phyloP scores from a whole-genome alignment of 2,888 invertebrate genomes.

The Drosophila bunnanda region DNA sequence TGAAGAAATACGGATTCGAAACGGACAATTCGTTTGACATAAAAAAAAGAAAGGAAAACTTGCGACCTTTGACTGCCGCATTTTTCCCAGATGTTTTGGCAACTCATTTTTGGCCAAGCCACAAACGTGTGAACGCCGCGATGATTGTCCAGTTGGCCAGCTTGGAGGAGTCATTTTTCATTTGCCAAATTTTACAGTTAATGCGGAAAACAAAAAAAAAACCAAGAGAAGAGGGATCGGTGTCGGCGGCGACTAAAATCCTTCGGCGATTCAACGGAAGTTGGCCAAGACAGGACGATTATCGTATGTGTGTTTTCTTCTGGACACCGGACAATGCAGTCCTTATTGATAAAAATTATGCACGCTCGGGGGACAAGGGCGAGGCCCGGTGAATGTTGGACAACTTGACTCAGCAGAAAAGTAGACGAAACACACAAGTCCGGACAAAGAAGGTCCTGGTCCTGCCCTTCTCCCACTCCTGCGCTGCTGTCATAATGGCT shows the following conservation, averaged over 20 bases:
- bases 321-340: constrained; percentile 43
- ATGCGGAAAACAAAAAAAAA: constrained; percentile 41
- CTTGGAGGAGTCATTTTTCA: constrained; percentile 55
- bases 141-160: constrained; percentile 17
- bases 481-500: constrained; percentile 70
- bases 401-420: constrained; percentile 76
- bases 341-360: constrained; percentile 80
- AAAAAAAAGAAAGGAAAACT: constrained; percentile 2
- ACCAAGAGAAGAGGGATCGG: not conserved
- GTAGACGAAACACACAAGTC: constrained; percentile 25
- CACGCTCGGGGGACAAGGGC: constrained; percentile 61
- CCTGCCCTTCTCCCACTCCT: constrained; percentile 31
- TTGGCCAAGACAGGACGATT: constrained; percentile 50
- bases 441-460: constrained; percentile 62
- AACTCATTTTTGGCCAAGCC: constrained; percentile 38
- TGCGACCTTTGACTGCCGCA: constrained; percentile 6
- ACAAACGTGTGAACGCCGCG: constrained; percentile 38
- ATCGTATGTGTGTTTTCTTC: constrained; percentile 31
- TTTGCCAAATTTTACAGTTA: constrained; percentile 75
- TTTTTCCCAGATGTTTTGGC: constrained; percentile 39
- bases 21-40: constrained; percentile 30
- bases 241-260: constrained; percentile 20
- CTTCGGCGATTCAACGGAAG: constrained; percentile 58
- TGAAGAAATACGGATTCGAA: constrained; percentile 4
- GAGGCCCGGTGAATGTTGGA: constrained; percentile 57